Evolutionary conservation across 2,113 vertebrate species (phyloP).

Genomic region (Rhinichthys klamathensis): DNA sequence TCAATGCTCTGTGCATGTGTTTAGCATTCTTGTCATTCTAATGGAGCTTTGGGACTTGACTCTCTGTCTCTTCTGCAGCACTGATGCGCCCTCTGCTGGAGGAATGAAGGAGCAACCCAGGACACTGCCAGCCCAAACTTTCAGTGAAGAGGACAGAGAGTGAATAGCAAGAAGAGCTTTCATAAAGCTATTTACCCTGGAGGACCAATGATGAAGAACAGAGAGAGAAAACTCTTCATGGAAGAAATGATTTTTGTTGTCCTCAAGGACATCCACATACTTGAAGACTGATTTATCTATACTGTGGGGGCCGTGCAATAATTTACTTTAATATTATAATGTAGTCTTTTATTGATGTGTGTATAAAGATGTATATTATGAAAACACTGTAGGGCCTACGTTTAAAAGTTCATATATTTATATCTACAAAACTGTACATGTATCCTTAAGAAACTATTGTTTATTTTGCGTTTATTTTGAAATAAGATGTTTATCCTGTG

Average conservation of each 20-base stretch:
- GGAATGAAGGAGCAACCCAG: slow-evolving; percentile 48
- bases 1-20: slow-evolving; percentile 40
- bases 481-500: slow-evolving; percentile 45
- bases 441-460: slow-evolving; percentile 81
- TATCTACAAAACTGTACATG: slow-evolving; percentile 65
- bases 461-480: slow-evolving; percentile 62
- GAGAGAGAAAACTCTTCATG: background rate
- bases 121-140: slow-evolving; percentile 44
- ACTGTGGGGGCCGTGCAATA: slow-evolving; percentile 84
- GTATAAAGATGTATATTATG: slow-evolving; percentile 75
- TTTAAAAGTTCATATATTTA: slow-evolving; percentile 75
- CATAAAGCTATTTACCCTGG: too few relatives aligned
- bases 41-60: slow-evolving; percentile 64
- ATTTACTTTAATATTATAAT: slow-evolving; percentile 43
- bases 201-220: background rate
- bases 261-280: slow-evolving; percentile 72
- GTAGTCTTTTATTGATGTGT: slow-evolving; percentile 59
- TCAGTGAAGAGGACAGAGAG: slow-evolving; percentile 16
- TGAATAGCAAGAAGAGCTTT: slow-evolving; percentile 17
- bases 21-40: slow-evolving; percentile 54
- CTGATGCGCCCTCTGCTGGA: slow-evolving; percentile 54
- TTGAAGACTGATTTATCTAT: slow-evolving; percentile 80
- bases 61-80: slow-evolving; percentile 68
- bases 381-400: slow-evolving; percentile 69
- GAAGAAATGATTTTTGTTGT: background rate